These are phyloP conservation scores for Tinea semifulvella DNA, from an alignment of 2,888 invertebrate genomes.

Conservation along the genomic window DNA sequence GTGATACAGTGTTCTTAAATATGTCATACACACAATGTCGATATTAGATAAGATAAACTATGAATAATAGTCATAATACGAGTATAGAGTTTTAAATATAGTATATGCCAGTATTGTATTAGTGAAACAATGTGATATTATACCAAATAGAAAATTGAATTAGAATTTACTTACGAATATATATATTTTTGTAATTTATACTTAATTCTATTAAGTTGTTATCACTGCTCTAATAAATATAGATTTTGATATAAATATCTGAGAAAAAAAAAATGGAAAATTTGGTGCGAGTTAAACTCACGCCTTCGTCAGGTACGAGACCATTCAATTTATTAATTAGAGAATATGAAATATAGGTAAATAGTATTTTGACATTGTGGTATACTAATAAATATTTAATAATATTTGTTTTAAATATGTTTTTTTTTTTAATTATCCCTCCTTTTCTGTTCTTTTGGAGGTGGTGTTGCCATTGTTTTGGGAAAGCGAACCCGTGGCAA, in stretches of 20 bases:
- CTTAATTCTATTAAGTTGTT: constrained; percentile 50
- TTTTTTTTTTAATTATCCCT: no score
- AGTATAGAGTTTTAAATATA: neutral
- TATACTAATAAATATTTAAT: constrained; percentile 4
- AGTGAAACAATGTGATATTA: constrained; percentile 3
- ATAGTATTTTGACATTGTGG: constrained; percentile 9
- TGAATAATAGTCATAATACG: neutral
- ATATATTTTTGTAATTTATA: constrained; percentile 38
- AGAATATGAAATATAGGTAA: neutral
- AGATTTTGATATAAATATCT: constrained; percentile 9
- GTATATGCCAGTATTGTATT: neutral
- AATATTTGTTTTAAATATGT: neutral
- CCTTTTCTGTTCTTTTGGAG: no score
- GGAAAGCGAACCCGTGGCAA: no score
- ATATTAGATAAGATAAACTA: neutral
- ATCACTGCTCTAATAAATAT: constrained; percentile 4
- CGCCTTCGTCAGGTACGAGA: constrained; percentile 6
- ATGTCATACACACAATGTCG: constrained; percentile 4
- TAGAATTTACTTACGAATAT: neutral
- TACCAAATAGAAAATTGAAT: constrained; percentile 8
- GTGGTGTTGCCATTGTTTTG: no score
- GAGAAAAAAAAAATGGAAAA: neutral
- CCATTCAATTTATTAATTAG: neutral
- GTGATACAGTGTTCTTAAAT: neutral
- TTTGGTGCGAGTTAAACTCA: constrained; percentile 8